Evolutionary conservation across 2,797 vertebrate species (phyloP).

Genomic region (Hephaestus fuliginosus): DNA sequence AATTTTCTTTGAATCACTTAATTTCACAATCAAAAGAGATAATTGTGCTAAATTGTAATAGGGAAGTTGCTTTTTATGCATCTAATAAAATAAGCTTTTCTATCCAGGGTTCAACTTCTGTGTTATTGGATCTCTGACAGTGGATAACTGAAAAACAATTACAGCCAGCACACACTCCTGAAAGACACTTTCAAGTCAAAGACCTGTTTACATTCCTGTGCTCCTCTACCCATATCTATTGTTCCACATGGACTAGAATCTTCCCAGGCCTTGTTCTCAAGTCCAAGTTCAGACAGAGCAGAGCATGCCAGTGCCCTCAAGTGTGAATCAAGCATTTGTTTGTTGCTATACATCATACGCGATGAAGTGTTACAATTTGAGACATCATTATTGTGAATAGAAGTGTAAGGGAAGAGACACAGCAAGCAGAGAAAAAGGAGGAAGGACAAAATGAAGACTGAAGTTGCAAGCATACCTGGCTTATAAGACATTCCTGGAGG

Average conservation of each 20-base stretch:
- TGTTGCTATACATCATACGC: neutral
- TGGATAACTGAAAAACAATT: constrained; percentile 62
- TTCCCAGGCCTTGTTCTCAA: constrained; percentile 50
- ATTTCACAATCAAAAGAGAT: constrained; percentile 20
- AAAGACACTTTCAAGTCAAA: constrained; percentile 67
- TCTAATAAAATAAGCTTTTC: constrained; percentile 3
- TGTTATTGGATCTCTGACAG: constrained; percentile 44
- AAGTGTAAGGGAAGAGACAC: constrained; percentile 3
- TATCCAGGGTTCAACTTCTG: constrained; percentile 1
- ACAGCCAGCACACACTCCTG: constrained; percentile 40
- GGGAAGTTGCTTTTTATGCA: neutral
- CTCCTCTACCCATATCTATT: constrained; percentile 74
- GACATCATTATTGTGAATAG: neutral
- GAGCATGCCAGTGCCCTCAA: constrained; percentile 27
- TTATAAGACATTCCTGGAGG: constrained; percentile 99
- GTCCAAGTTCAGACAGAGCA: constrained; percentile 62
- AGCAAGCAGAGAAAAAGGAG: constrained; percentile 12
- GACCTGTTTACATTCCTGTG: constrained; percentile 78
- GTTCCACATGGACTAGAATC: constrained; percentile 68
- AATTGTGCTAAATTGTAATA: constrained; percentile 13
- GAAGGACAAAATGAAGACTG: constrained; percentile 42
- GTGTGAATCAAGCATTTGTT: constrained; percentile 30
- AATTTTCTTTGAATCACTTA: constrained; percentile 36
- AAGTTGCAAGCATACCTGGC: constrained; percentile 90
- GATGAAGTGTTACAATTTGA: constrained; percentile 10